Percentiles rank a stretch among this genome's conserved stretches.
These are phyloP conservation scores for Meiosimyza decipiens DNA, from an alignment of 2,888 invertebrate species.

Conservation along the genomic window DNA sequence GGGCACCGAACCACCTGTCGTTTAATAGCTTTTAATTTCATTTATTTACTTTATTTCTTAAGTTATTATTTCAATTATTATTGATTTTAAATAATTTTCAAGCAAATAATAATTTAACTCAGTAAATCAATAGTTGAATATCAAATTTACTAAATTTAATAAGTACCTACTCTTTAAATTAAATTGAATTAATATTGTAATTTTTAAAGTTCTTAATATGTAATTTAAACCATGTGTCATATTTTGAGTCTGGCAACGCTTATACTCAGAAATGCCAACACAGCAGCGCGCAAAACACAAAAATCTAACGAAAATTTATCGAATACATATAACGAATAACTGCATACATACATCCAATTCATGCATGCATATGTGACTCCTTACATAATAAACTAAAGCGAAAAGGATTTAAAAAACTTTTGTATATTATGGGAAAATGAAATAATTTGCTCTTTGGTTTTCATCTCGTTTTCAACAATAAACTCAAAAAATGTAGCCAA, in stretches of 20 bases:
- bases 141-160: slow-evolving; percentile 22
- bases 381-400: neutral
- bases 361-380: neutral
- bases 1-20: slow-evolving; percentile 66
- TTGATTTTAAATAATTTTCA: neutral
- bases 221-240: slow-evolving; percentile 32
- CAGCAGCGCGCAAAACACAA: slow-evolving; percentile 11
- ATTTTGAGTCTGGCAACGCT: slow-evolving; percentile 35
- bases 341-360: neutral
- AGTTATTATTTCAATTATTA: slow-evolving; percentile 26
- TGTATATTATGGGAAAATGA: neutral
- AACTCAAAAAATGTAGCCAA: slow-evolving; percentile 13
- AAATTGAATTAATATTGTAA: too few species aligned
- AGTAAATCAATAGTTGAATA: slow-evolving; percentile 37
- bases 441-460: neutral
- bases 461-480: slow-evolving; percentile 12
- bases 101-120: slow-evolving; percentile 34
- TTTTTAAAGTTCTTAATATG: neutral
- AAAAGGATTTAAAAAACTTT: slow-evolving; percentile 11
- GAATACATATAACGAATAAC: slow-evolving; percentile 26
- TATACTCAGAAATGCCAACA: slow-evolving; percentile 1
- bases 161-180: neutral
- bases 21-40: slow-evolving; percentile 55
- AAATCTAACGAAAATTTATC: slow-evolving; percentile 33
- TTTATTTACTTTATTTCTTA: slow-evolving; percentile 28